These are phyloP conservation scores for Pachycephala philippinensis DNA, from an alignment of 2,113 vertebrate genomes.

Conservation along the genomic window DNA sequence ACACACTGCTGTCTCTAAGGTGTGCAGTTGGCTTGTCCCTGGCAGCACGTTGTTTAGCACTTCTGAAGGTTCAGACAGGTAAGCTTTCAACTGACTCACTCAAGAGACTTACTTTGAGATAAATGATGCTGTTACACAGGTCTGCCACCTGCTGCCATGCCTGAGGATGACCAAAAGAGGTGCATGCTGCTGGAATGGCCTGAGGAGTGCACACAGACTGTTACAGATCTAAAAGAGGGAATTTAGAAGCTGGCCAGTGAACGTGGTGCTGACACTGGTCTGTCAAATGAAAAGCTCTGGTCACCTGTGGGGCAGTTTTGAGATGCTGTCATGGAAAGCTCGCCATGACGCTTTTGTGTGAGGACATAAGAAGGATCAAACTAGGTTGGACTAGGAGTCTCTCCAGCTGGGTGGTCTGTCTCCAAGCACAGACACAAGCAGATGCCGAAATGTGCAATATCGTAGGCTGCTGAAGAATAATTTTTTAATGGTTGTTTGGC, in stretches of 20 bases:
- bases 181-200: neutral
- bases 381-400: neutral
- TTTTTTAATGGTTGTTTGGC: neutral
- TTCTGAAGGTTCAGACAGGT: neutral
- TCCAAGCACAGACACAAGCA: neutral
- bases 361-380: neutral
- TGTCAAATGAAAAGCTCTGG: neutral
- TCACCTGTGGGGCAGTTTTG: neutral
- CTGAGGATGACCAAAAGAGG: neutral
- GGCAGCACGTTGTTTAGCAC: neutral
- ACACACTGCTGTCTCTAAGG: neutral
- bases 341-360: neutral
- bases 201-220: neutral
- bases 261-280: rapidly evolving
- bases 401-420: neutral
- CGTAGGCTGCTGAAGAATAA: rapidly evolving
- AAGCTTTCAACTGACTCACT: neutral
- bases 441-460: neutral
- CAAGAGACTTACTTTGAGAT: neutral
- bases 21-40: neutral
- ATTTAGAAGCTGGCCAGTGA: neutral
- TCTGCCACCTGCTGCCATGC: neutral
- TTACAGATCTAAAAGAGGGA: no score
- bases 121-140: neutral
- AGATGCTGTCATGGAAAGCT: neutral